Percentiles rank a stretch among this genome's conserved stretches.
Conservation (phyloP, 2,113 vertebrate genomes). For the Nerophis ophidion region DNA sequence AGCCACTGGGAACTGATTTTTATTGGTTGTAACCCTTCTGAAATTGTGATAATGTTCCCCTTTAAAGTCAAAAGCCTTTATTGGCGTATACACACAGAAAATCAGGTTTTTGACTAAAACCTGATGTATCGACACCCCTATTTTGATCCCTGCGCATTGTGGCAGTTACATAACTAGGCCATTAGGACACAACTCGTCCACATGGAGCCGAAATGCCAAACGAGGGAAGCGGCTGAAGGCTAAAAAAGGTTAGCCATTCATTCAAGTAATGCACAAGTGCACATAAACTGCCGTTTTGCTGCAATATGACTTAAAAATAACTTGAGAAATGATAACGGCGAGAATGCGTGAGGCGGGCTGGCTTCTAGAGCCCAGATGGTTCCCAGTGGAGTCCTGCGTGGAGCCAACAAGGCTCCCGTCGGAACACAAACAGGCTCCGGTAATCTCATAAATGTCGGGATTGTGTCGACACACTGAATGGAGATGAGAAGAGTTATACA, state of each 20-base stretch:
- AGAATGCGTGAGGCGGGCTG: neutral
- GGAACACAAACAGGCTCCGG: conserved; percentile 70
- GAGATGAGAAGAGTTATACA: conserved; percentile 37
- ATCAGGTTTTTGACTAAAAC: neutral
- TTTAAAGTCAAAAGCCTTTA: conserved; percentile 56
- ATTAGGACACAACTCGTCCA: conserved; percentile 46
- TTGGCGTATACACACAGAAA: neutral
- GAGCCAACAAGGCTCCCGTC: conserved; percentile 71
- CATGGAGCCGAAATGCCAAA: conserved; percentile 44
- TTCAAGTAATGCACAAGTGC: no score
- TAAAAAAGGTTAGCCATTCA: conserved; percentile 5
- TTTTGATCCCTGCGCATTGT: conserved; percentile 38
- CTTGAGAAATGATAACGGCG: neutral
- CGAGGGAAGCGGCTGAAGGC: conserved; percentile 27
- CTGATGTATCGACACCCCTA: conserved; percentile 20
- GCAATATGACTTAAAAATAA: neutral
- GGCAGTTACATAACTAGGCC: conserved; percentile 44
- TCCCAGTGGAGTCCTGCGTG: conserved; percentile 65
- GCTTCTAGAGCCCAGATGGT: conserved; percentile 63
- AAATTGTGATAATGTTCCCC: no score
- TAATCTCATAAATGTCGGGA: conserved; percentile 71
- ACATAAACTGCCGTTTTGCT: no score
- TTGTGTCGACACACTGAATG: conserved; percentile 56
- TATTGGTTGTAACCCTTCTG: no score
- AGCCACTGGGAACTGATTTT: no score